Percentiles rank a stretch among this genome's conserved stretches.
These are phyloP conservation scores for Nymphalis polychloros DNA, from an alignment of 2,888 invertebrate genomes.

Conservation along the genomic window DNA sequence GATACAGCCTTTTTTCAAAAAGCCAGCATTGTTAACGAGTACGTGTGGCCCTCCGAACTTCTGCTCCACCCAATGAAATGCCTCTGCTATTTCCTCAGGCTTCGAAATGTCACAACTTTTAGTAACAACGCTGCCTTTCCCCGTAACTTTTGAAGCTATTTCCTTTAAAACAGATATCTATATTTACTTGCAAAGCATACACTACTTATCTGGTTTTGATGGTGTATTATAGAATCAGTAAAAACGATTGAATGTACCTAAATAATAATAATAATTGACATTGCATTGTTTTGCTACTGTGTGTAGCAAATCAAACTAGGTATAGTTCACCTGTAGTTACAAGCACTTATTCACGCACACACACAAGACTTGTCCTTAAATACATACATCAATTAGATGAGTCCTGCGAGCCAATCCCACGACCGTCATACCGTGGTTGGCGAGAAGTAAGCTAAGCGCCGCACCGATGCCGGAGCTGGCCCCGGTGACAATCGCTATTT, in stretches of 20 bases:
- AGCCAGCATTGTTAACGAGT: conserved; percentile 62
- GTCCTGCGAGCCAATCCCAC: conserved; percentile 55
- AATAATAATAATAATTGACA: too few relatives aligned
- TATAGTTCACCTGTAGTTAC: too few relatives aligned
- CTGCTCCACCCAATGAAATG: conserved; percentile 54
- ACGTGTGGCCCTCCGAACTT: conserved; percentile 51
- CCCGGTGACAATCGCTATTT: conserved; percentile 84
- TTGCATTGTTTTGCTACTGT: too few relatives aligned
- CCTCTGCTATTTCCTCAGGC: conserved; percentile 46
- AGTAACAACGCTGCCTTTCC: conserved; percentile 46
- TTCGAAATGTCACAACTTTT: conserved; percentile 54
- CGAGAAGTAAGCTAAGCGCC: conserved; percentile 57
- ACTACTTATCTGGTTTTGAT: too few relatives aligned
- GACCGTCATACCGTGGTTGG: conserved; percentile 60
- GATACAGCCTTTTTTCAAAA: conserved; percentile 38
- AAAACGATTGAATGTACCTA: too few relatives aligned
- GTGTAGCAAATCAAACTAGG: too few relatives aligned
- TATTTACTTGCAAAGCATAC: too few relatives aligned
- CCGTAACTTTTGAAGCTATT: conserved; percentile 43
- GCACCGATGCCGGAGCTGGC: conserved; percentile 84
- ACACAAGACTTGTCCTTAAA: too few relatives aligned
- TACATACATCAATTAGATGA: conserved; percentile 50
- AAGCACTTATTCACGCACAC: too few relatives aligned
- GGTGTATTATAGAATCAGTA: too few relatives aligned
- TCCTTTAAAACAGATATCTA: conserved; percentile 38